These are phyloP conservation scores for Glyphotaelius pellucidus DNA, from an alignment of 2,888 invertebrate genomes.

Conservation along the genomic window DNA sequence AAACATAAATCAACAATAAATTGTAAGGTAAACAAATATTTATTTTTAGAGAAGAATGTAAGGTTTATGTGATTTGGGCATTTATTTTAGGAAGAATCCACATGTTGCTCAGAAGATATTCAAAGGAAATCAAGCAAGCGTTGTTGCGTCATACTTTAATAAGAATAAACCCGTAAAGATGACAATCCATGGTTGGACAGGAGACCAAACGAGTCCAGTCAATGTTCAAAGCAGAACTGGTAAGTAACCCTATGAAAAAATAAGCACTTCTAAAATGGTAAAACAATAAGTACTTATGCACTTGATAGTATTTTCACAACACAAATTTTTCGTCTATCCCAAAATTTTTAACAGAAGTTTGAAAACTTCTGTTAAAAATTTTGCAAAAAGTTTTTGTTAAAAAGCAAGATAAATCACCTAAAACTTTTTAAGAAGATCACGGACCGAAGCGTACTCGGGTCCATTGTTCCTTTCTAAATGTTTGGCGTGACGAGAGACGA, in stretches of 20 bases:
- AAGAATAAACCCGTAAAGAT: conserved; percentile 59
- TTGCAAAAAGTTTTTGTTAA: no score
- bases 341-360: background rate
- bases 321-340: no score
- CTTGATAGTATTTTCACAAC: background rate
- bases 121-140: conserved; percentile 52
- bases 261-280: background rate
- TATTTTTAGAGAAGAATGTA: background rate
- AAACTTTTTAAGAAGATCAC: background rate
- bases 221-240: conserved; percentile 55
- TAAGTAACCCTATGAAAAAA: background rate
- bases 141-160: conserved; percentile 54
- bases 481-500: background rate
- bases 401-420: background rate
- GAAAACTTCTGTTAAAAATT: no score
- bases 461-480: background rate
- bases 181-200: conserved; percentile 63
- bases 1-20: no score
- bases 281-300: background rate
- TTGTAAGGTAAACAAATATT: background rate
- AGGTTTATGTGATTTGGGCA: background rate
- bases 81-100: conserved; percentile 53
- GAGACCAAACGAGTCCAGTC: conserved; percentile 58
- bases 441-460: background rate
- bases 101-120: conserved; percentile 51